Base-by-base conservation (phyloP, 64 coral and sea anemone species). In the Actinia tenebrosa region DNA sequence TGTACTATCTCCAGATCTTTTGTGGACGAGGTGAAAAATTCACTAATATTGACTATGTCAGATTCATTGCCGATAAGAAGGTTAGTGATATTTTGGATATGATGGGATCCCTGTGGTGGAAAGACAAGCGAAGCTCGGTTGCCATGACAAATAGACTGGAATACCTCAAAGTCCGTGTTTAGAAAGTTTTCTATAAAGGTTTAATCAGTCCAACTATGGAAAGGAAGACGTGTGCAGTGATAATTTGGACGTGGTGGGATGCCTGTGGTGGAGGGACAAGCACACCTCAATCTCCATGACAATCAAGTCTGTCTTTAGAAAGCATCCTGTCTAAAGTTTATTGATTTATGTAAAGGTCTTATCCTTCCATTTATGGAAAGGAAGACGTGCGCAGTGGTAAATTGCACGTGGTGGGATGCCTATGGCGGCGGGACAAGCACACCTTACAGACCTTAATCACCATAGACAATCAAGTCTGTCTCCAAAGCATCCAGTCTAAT, bases 91-190 rank as follows among this genome's bases (percentile, higher is more conserved):
- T 89, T 71, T 89, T 89, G 17, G 44, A 84, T 2, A 89, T 89
- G 88, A 89, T 89, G 88, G 77, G 75, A 25, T 69, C 83, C 60
- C 75, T 89, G 46, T 89, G 88, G 88, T 84, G 77, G 69, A 64
- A 56, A 18, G 27, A 10, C 25, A 75, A 75, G 69, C 23, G 4
- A 75, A 75, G 1, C 1, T 30, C 69, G 0, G 64, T 53, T 4
- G 50, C 26, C 43, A 46, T 75, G 56, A 79, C 78, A 43, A 66
- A 83, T 10, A 81, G 88, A 77, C 64, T 89, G 71, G 88, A 89
- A 60, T 89, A 89, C 27, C 17, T 89, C 1, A 84, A 71, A 69
- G 13, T 89, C 26, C n/a, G 69, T 14, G 69, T 42, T 75, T 75
- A 75, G 69, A 42, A 75, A 16, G 5, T 15, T 2, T 30, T 3